These are phyloP conservation scores for Sminthurides aquaticus DNA, from an alignment of 2,888 invertebrate genomes.

Conservation along the genomic window DNA sequence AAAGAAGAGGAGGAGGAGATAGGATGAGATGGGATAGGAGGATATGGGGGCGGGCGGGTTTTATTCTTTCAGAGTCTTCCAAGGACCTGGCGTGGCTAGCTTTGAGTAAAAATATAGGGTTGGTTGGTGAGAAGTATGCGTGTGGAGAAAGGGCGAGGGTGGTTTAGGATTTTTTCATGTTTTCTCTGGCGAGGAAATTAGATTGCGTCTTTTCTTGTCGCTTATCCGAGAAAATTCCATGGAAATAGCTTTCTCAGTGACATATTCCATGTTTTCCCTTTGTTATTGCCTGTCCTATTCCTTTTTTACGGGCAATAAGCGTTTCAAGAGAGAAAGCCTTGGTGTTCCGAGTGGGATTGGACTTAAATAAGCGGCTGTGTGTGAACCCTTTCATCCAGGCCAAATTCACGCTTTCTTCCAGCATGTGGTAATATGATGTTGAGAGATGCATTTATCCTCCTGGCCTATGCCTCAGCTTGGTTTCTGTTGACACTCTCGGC, in stretches of 20 bases:
- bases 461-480: too few relatives aligned
- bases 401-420: neutral
- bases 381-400: neutral
- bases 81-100: too few relatives aligned
- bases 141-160: neutral
- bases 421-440: neutral
- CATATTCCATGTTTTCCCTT: conserved; percentile 18
- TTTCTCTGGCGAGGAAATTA: conserved; percentile 10
- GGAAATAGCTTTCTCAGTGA: conserved; percentile 21
- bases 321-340: conserved; percentile 4
- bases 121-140: neutral
- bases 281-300: conserved; percentile 16
- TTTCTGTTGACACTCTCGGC: too few relatives aligned
- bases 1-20: too few relatives aligned
- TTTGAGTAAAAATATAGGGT: too few relatives aligned
- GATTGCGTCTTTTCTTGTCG: conserved; percentile 20
- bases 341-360: neutral
- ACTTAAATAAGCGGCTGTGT: conserved; percentile 3
- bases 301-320: conserved; percentile 16
- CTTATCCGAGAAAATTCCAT: conserved; percentile 21
- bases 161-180: neutral
- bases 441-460: too few relatives aligned
- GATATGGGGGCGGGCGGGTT: too few relatives aligned
- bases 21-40: too few relatives aligned
- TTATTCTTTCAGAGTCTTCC: too few relatives aligned